Base-by-base conservation (phyloP, 2,113 vertebrate genomes). In the Gallinago jamesoni region DNA sequence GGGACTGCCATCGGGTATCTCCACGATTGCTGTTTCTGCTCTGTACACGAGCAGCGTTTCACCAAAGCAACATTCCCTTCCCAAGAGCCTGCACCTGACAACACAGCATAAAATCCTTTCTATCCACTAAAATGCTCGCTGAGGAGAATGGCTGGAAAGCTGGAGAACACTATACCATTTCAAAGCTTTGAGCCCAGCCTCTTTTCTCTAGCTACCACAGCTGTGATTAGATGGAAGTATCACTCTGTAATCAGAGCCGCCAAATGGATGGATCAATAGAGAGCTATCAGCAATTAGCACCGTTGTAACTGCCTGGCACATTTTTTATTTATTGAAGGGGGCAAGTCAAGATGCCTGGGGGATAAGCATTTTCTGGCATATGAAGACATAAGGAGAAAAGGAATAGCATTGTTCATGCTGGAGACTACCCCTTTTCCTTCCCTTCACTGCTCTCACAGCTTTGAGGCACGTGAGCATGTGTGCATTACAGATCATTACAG, bases 181-280 rank as follows among this genome's bases (percentile, higher is more conserved):
- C 86, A 84, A 74, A 81, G 60, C 57, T 90, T 37, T 84, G 63
- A 89, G 55, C 9, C 23, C 24, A 45, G 19, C 18, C 39, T 69
- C 33, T 84, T 67, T 92, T 75, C 80, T 52, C 79, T 22, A 41
- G 52, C 68, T 22, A 25, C 62, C 63, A 72, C 64, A 82, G 37
- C 39, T 76, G 59, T 75, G 92, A 89, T 77, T 39, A 94, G 72
- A 70, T 79, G 76, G 74, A 72, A 94, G 74, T 50, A 89, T 94
- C 67, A 53, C n/a, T 90, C 55, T 48, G 69, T 68, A 93, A 95
- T 83, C 94, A 66, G 83, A 97, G 90, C 66, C 10, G 5, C 62
- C 75, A 94, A 96, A 96, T 25, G 41, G 73, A 84, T 0, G 6
- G 96, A 97, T 96, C 96, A 96, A 92, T 89, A 76, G 66, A 70